phyloP scores from a whole-genome alignment of 2,888 invertebrate species.

The Malachius bipustulatus region DNA sequence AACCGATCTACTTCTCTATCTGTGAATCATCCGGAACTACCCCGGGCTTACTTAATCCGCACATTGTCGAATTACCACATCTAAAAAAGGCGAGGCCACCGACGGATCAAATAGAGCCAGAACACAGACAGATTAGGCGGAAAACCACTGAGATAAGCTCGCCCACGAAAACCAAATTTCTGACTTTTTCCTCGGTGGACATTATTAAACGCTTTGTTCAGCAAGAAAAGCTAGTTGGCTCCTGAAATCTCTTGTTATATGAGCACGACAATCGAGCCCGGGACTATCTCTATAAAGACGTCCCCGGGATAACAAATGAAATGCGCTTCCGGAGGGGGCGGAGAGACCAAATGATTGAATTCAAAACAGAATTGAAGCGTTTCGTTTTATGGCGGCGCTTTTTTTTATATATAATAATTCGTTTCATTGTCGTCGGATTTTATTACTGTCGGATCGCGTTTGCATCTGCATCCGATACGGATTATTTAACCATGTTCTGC shows the following conservation, averaged over 20 bases:
- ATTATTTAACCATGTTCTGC: too few relatives aligned
- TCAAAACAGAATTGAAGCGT: slow-evolving; percentile 27
- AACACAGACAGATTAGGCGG: slow-evolving; percentile 25
- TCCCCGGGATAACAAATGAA: slow-evolving; percentile 33
- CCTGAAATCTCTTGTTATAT: slow-evolving; percentile 34
- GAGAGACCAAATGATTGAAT: slow-evolving; percentile 29
- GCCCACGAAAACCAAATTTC: slow-evolving; percentile 27
- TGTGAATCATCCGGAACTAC: slow-evolving; percentile 25
- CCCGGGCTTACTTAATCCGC: slow-evolving; percentile 25
- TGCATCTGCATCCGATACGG: too few relatives aligned
- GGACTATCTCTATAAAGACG: slow-evolving; percentile 26
- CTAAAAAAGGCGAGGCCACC: slow-evolving; percentile 20
- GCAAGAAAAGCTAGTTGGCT: slow-evolving; percentile 32
- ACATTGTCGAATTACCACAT: slow-evolving; percentile 28
- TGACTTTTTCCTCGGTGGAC: slow-evolving; percentile 28
- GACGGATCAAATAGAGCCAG: slow-evolving; percentile 23
- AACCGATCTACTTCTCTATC: too few relatives aligned
- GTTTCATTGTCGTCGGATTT: too few relatives aligned
- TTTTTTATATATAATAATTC: too few relatives aligned
- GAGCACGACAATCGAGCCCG: slow-evolving; percentile 30
- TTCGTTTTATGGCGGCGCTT: slow-evolving; percentile 24
- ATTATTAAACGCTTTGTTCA: slow-evolving; percentile 39
- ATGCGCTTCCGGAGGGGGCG: slow-evolving; percentile 29
- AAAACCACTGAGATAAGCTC: slow-evolving; percentile 22
- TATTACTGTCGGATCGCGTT: too few relatives aligned